A percentile compares a stretch with the other conserved stretches of the same genome.
Conservation (phyloP, 2,888 invertebrate genomes). For the Nysson spinosus region DNA sequence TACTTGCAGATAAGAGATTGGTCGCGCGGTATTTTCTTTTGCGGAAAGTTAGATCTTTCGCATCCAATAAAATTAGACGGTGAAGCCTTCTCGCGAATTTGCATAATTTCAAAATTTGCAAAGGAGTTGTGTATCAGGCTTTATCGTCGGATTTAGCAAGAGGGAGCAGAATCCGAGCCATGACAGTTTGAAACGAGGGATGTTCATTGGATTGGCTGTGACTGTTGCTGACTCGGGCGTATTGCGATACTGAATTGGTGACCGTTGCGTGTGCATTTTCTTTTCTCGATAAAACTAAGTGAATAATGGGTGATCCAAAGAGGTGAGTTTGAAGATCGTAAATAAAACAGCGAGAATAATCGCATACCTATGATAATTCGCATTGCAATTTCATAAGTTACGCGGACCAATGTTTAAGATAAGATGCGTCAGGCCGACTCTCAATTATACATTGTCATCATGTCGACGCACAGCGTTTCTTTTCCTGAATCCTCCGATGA, state of each 20-base stretch:
- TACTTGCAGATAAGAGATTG: no score
- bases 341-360: background rate
- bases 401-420: slow-evolving; percentile 13
- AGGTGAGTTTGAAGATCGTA: slow-evolving; percentile 64
- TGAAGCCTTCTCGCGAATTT: no score
- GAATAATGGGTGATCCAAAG: slow-evolving; percentile 72
- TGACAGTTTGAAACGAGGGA: slow-evolving; percentile 52
- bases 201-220: slow-evolving; percentile 43
- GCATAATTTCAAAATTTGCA: background rate
- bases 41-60: no score
- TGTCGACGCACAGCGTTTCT: slow-evolving; percentile 72
- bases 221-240: slow-evolving; percentile 49
- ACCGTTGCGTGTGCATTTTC: slow-evolving; percentile 54
- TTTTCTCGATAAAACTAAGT: slow-evolving; percentile 47
- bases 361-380: slow-evolving; percentile 27
- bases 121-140: slow-evolving; percentile 16
- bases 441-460: slow-evolving; percentile 78
- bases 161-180: slow-evolving; percentile 37
- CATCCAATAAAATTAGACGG: background rate
- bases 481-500: slow-evolving; percentile 27
- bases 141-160: slow-evolving; percentile 20
- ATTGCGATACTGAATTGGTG: slow-evolving; percentile 39
- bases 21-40: no score
- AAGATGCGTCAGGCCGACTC: slow-evolving; percentile 61
- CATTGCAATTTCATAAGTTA: slow-evolving; percentile 6